Conservation (phyloP, 2,797 vertebrate genomes). For the Labeo calbasu region DNA sequence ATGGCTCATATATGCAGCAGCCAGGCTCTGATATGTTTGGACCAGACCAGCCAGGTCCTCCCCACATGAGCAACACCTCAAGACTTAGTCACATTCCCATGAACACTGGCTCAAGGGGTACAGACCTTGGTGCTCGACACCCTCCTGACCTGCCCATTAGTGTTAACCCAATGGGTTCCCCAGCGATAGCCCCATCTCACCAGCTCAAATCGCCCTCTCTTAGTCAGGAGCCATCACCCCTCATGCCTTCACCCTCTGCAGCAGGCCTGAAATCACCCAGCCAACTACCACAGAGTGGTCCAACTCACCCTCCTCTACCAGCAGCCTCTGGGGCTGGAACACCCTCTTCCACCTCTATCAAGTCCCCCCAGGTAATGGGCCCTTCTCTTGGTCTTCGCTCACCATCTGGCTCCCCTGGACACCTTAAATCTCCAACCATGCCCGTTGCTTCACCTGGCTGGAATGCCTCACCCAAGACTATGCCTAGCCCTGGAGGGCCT, state of each 20-base stretch:
- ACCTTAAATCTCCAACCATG: slow-evolving; percentile 91
- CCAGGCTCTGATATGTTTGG: slow-evolving; percentile 86
- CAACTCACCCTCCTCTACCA: slow-evolving; percentile 73
- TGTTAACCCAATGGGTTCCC: slow-evolving; percentile 88
- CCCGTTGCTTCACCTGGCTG: slow-evolving; percentile 91
- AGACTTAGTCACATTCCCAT: slow-evolving; percentile 93
- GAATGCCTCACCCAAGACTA: slow-evolving; percentile 86
- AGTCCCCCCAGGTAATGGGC: slow-evolving; percentile 92
- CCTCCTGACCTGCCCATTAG: slow-evolving; percentile 88
- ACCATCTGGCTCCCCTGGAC: slow-evolving; percentile 88
- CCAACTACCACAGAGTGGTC: slow-evolving; percentile 80
- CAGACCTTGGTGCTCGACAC: slow-evolving; percentile 82
- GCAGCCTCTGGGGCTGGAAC: slow-evolving; percentile 77
- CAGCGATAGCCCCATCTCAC: slow-evolving; percentile 82
- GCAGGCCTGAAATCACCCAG: slow-evolving; percentile 92
- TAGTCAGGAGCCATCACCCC: slow-evolving; percentile 88
- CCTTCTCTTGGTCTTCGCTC: slow-evolving; percentile 87
- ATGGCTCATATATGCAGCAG: slow-evolving; percentile 83
- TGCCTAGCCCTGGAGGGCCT: slow-evolving; percentile 89
- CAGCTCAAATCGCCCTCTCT: slow-evolving; percentile 93
- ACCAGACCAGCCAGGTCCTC: slow-evolving; percentile 81
- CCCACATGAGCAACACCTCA: slow-evolving; percentile 80
- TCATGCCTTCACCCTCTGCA: slow-evolving; percentile 89
- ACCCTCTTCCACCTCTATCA: slow-evolving; percentile 79
- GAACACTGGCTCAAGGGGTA: slow-evolving; percentile 77